Percentiles rank a stretch among this genome's conserved stretches.
Conservation (phyloP, 2,113 vertebrate genomes). For the Aspidoscelis tigris region DNA sequence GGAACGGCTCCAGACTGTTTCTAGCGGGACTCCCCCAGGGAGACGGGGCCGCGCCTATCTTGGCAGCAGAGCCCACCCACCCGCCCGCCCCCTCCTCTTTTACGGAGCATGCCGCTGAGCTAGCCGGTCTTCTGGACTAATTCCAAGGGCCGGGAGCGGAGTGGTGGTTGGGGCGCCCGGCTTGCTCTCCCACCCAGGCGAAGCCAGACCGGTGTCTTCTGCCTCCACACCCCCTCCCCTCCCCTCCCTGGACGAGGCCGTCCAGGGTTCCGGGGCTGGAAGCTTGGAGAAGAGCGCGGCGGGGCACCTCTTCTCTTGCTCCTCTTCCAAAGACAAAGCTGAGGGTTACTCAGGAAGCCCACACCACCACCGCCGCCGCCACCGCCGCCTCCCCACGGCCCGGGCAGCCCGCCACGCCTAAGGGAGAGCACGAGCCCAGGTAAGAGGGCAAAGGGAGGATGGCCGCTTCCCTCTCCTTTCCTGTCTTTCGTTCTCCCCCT, state of each 20-base stretch:
- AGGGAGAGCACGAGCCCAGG: neutral
- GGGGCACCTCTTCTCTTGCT: neutral
- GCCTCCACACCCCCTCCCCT: neutral
- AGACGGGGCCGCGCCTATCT: neutral
- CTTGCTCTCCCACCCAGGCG: neutral
- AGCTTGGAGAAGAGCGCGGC: neutral
- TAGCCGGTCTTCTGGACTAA: constrained; percentile 12
- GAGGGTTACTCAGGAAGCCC: neutral
- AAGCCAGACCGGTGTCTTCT: neutral
- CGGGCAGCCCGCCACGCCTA: neutral
- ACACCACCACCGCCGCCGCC: no score
- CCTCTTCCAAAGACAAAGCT: neutral
- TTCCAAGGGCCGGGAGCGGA: neutral
- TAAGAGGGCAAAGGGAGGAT: neutral
- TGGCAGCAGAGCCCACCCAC: neutral
- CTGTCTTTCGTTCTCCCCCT: neutral
- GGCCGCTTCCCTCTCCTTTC: neutral
- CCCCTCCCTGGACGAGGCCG: constrained; percentile 25
- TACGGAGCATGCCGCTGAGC: neutral
- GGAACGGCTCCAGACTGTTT: constrained; percentile 25
- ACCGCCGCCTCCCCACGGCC: no score
- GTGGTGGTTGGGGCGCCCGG: neutral
- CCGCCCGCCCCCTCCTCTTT: constrained; percentile 23
- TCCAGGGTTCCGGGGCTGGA: neutral
- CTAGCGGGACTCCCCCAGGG: constrained; percentile 36